Evolutionary conservation across 2,113 vertebrate species (phyloP).

Genomic region (Tetrao urogallus): DNA sequence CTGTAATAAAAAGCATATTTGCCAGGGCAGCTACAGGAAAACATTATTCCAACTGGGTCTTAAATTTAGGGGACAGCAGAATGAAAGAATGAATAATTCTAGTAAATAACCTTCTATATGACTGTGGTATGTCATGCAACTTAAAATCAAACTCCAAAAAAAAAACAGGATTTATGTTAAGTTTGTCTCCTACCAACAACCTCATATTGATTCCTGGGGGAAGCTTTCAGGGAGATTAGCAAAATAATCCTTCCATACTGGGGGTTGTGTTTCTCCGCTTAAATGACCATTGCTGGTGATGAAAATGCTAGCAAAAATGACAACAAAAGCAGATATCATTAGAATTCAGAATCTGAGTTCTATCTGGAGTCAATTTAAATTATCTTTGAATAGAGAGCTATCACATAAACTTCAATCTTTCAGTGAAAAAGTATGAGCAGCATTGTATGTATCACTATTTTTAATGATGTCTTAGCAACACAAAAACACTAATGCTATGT

Average conservation of each 20-base stretch:
- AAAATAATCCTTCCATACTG: slow-evolving; percentile 64
- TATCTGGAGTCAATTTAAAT: slow-evolving; percentile 35
- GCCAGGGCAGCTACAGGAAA: not conserved
- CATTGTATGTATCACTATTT: not conserved
- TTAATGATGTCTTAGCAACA: slow-evolving; percentile 26
- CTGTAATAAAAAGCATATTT: slow-evolving; percentile 45
- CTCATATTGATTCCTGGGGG: not conserved
- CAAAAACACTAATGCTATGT: not conserved
- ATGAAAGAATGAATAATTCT: slow-evolving; percentile 17
- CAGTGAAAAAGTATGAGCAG: not conserved
- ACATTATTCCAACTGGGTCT: not conserved
- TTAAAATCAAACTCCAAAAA: slow-evolving; percentile 40
- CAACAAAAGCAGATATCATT: slow-evolving; percentile 3
- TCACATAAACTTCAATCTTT: not conserved
- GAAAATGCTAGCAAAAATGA: slow-evolving; percentile 18
- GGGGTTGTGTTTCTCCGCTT: slow-evolving; percentile 59
- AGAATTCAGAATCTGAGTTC: not conserved
- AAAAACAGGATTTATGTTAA: slow-evolving; percentile 16
- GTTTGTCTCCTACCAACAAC: slow-evolving; percentile 41
- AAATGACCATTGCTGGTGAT: not conserved
- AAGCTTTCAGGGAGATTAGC: slow-evolving; percentile 66
- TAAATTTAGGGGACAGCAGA: slow-evolving; percentile 9
- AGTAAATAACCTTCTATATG: not conserved
- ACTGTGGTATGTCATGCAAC: not conserved
- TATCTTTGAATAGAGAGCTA: not conserved